phyloP scores from a whole-genome alignment of 1,140 invertebrate genomes.

The Macrosteles quadrilineatus region DNA sequence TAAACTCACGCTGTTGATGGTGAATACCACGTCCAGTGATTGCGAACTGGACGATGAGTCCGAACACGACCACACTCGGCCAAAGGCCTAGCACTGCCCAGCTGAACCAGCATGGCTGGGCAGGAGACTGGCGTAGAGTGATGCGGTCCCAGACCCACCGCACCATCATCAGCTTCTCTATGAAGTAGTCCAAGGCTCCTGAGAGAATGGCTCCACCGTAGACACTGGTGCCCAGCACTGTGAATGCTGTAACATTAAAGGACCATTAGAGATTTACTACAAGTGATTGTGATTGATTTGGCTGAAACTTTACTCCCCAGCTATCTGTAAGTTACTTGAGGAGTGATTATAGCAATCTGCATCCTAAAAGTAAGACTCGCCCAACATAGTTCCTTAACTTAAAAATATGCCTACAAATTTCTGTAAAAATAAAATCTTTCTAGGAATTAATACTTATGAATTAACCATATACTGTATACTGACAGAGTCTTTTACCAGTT shows the following conservation, averaged over 20 bases:
- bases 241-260: slow-evolving; percentile 63
- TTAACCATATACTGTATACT: too few species aligned
- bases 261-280: too few species aligned
- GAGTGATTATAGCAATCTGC: too few species aligned
- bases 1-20: slow-evolving; percentile 62
- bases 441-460: too few species aligned
- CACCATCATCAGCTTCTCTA: slow-evolving; percentile 69
- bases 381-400: too few species aligned
- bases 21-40: slow-evolving; percentile 71
- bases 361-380: too few species aligned
- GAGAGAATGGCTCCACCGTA: slow-evolving; percentile 75
- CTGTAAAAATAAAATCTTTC: too few species aligned
- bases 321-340: too few species aligned
- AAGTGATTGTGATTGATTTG: too few species aligned
- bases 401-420: too few species aligned
- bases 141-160: slow-evolving; percentile 66
- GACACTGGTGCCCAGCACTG: slow-evolving; percentile 73
- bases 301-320: too few species aligned
- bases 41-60: slow-evolving; percentile 66
- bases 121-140: slow-evolving; percentile 45
- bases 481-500: too few species aligned
- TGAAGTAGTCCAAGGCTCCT: slow-evolving; percentile 72
- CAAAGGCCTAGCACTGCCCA: slow-evolving; percentile 74
- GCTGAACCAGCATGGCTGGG: slow-evolving; percentile 70
- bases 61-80: slow-evolving; percentile 69